phyloP scores from a whole-genome alignment of 2,888 invertebrate genomes.

The Rugalucina vietnamica region DNA sequence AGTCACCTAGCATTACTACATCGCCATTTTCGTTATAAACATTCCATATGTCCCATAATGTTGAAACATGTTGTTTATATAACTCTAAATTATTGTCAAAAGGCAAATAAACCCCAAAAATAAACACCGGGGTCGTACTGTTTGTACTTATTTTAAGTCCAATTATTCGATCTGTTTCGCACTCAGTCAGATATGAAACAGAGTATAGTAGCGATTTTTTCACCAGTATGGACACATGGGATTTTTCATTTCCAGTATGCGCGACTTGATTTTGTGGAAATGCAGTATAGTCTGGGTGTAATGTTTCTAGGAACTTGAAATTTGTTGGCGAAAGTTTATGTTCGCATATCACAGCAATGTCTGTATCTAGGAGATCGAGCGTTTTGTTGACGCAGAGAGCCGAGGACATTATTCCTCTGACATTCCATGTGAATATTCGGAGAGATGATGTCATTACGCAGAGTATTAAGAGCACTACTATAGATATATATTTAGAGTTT shows the following conservation, averaged over 20 bases:
- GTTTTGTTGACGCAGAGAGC: not conserved
- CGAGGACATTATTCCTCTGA: not conserved
- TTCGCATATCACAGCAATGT: not conserved
- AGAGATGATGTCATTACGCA: not conserved
- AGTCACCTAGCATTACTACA: too few species aligned
- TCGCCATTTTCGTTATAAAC: too few species aligned
- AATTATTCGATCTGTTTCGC: not conserved
- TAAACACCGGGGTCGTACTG: not conserved
- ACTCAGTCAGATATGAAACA: not conserved
- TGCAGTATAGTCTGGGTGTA: not conserved
- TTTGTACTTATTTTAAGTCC: not conserved
- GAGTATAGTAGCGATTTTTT: not conserved
- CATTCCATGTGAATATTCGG: not conserved
- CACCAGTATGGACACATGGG: too few species aligned
- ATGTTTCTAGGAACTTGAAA: not conserved
- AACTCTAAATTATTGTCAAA: too few species aligned
- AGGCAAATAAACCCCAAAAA: too few species aligned
- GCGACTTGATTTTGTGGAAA: not conserved
- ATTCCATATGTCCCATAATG: too few species aligned
- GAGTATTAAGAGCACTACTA: too few species aligned
- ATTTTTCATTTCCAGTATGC: not conserved
- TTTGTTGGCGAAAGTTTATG: not conserved
- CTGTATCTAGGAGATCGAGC: not conserved
- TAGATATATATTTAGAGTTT: not conserved
- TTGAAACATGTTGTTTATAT: too few species aligned